A percentile compares a stretch with the other conserved stretches of the same genome.
These are phyloP conservation scores for Julus scandinavius DNA, from an alignment of 2,888 invertebrate genomes.

Conservation along the genomic window DNA sequence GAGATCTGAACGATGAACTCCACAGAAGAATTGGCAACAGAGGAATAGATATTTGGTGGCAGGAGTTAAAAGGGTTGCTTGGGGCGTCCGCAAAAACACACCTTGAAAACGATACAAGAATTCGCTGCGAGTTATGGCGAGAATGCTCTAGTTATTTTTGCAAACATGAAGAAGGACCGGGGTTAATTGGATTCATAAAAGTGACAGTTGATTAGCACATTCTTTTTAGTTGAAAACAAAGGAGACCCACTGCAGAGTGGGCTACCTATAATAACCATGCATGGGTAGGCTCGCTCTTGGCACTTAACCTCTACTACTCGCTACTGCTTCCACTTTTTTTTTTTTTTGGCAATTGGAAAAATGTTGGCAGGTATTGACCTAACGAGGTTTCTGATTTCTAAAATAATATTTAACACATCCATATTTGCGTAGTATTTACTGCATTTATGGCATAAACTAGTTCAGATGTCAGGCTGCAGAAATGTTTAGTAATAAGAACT, in stretches of 20 bases:
- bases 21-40: background rate
- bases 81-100: background rate
- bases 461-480: no score
- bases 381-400: background rate
- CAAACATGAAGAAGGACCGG: background rate
- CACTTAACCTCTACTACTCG: background rate
- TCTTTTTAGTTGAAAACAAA: background rate
- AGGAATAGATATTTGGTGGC: background rate
- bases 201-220: slow-evolving; percentile 35
- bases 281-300: background rate
- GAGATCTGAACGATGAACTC: background rate
- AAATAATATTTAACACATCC: background rate
- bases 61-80: slow-evolving; percentile 3
- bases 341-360: background rate
- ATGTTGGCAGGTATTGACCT: background rate
- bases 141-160: slow-evolving; percentile 8
- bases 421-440: no score
- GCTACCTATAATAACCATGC: background rate
- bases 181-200: slow-evolving; percentile 37
- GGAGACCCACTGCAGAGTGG: background rate
- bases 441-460: no score
- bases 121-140: background rate
- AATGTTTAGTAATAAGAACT: no score
- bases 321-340: background rate
- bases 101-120: background rate